Evolutionary conservation across 2,797 vertebrate species (phyloP).

Genomic region (Cirrhinus mrigala): DNA sequence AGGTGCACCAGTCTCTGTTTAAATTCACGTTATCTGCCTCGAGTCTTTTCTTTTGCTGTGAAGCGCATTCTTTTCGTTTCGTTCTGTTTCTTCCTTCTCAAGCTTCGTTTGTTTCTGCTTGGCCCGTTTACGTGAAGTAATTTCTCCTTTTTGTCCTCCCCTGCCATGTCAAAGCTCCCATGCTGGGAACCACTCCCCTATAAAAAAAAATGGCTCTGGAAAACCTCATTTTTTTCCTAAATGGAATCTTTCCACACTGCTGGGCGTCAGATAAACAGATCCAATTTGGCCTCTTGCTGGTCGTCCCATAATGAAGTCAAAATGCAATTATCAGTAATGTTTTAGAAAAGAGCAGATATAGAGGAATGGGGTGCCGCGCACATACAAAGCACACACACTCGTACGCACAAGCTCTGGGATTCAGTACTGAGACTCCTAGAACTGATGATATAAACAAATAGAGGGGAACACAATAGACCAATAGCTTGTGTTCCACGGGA

Average conservation of each 20-base stretch:
- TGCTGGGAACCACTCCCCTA: constrained; percentile 60
- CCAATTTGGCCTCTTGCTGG: constrained; percentile 66
- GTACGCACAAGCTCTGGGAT: constrained; percentile 17
- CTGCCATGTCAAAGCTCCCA: constrained; percentile 61
- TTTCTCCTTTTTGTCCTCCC: constrained; percentile 59
- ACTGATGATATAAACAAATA: constrained; percentile 59
- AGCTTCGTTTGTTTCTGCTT: constrained; percentile 59
- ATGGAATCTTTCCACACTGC: constrained; percentile 66
- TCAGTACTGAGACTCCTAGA: constrained; percentile 46
- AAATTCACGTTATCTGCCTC: constrained; percentile 57
- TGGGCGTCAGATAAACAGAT: constrained; percentile 66
- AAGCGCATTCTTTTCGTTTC: constrained; percentile 3
- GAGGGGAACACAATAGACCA: constrained; percentile 42
- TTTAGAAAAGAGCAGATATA: constrained; percentile 62
- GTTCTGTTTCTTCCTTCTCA: constrained; percentile 29
- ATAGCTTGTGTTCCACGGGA: constrained; percentile 48
- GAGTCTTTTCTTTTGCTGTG: constrained; percentile 37
- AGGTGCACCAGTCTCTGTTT: constrained; percentile 56
- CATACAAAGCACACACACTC: constrained; percentile 39
- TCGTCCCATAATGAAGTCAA: constrained; percentile 65
- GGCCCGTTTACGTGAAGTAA: constrained; percentile 44
- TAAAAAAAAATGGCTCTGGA: constrained; percentile 50
- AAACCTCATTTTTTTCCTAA: constrained; percentile 52
- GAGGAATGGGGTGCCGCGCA: constrained; percentile 46
- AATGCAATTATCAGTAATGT: constrained; percentile 67